Base-by-base conservation (phyloP, 1,140 invertebrate genomes). In the Drosophila repletoides region DNA sequence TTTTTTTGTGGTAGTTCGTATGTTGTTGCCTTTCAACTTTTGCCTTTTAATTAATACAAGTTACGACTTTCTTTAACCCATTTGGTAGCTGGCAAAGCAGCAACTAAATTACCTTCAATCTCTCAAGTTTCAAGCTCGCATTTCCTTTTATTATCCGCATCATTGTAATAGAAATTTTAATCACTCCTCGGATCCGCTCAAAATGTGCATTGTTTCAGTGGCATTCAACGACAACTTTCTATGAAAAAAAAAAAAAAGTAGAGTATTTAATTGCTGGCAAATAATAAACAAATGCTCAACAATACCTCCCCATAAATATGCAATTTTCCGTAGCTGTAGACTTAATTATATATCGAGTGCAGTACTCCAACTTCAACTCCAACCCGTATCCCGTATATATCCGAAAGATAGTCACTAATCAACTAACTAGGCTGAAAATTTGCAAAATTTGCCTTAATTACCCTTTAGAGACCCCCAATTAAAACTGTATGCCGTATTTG, bases 1-100 rank as follows among this genome's bases (percentile, higher is more conserved):
- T n/a, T n/a, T n/a, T n/a, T n/a, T n/a, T n/a, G n/a, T n/a, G n/a
- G n/a, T n/a, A n/a, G n/a, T n/a, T n/a, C 7, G 7, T 49, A 15
- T 41, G 26, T 56, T 22, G 26, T 52, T 61, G 56, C 51, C 46
- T 67, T 56, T 48, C 46, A 70, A 58, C 63, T 67, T 40, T 69
- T 69, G 46, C 26, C 61, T 81, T 65, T 77, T 83, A 83, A 83
- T 83, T 83, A 84, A 84, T 83, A 83, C 63, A 55, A 70, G 69
- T 77, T 76, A 70, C 73, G 69, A 73, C 79, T 83, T 83, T 83
- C 77, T 83, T 83, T 73, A 84, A 73, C 73, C 77, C 60, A 84
- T 80, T 80, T 38, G 17, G 19, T 67, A 29, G 10, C 59, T n/a
- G n/a, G 48, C 28, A 31, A 29, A 56, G 17, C 33, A 45, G 24